phyloP scores from a whole-genome alignment of 2,113 vertebrate species.

The Colossoma macropomum region DNA sequence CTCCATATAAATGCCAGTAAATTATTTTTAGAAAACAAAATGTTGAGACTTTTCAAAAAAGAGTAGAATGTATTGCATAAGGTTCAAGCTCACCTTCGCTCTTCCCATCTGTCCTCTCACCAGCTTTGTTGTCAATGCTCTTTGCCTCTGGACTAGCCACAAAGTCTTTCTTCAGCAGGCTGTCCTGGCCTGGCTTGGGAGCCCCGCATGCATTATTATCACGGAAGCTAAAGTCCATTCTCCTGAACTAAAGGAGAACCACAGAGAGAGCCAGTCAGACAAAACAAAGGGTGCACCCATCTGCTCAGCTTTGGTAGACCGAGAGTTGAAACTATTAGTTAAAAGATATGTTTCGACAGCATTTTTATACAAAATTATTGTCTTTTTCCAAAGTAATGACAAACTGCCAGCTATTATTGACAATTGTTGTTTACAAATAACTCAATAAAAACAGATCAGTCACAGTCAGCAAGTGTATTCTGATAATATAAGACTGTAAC shows the following conservation, averaged over 20 bases:
- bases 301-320: no score
- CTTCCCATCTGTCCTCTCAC: slow-evolving; percentile 83
- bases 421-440: no score
- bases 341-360: no score
- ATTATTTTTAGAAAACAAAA: no score
- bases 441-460: no score
- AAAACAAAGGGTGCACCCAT: background rate
- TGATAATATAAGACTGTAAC: no score
- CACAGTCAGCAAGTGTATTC: no score
- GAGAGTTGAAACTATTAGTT: no score
- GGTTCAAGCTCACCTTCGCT: slow-evolving; percentile 64
- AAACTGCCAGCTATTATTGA: no score
- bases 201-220: slow-evolving; percentile 84
- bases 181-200: slow-evolving; percentile 78
- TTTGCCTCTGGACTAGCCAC: slow-evolving; percentile 87
- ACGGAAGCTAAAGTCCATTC: slow-evolving; percentile 89
- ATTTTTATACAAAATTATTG: no score
- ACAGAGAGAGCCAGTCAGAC: background rate
- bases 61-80: background rate
- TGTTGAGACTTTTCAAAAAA: background rate
- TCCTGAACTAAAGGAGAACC: slow-evolving; percentile 57
- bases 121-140: slow-evolving; percentile 88
- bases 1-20: background rate
- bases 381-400: no score
- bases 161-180: slow-evolving; percentile 88